A percentile compares a stretch with the other conserved stretches of the same genome.
Evolutionary conservation across 2,113 vertebrate species (phyloP).

Genomic region (Cromileptes altivelis): DNA sequence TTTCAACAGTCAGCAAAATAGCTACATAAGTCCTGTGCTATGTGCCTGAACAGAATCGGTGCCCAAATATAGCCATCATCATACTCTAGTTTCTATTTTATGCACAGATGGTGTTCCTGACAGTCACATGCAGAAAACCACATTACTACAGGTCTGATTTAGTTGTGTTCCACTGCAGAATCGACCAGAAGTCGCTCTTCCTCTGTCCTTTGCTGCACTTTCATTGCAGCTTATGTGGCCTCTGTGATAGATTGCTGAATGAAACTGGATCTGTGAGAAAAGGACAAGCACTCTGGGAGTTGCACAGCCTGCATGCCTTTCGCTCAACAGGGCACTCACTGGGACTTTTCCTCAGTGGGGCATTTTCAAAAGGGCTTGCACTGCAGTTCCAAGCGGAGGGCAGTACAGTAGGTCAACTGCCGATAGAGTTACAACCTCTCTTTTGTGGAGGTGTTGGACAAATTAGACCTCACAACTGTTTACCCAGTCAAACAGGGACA

Average conservation of each 20-base stretch:
- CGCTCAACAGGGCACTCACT: conserved; percentile 70
- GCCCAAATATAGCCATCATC: background rate
- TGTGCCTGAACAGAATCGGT: background rate
- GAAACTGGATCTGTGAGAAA: conserved; percentile 76
- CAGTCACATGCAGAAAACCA: conserved; percentile 21
- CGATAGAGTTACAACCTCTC: conserved; percentile 80
- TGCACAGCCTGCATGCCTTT: conserved; percentile 75
- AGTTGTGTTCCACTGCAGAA: conserved; percentile 37
- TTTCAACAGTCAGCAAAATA: conserved; percentile 15
- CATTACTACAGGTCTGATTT: conserved; percentile 30
- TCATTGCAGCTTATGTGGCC: conserved; percentile 50
- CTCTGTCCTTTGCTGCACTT: conserved; percentile 22
- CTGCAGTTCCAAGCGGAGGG: conserved; percentile 72
- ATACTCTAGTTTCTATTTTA: conserved; percentile 28
- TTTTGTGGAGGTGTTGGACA: conserved; percentile 81
- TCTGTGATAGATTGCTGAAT: conserved; percentile 72
- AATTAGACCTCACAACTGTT: conserved; percentile 82
- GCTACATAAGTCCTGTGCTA: background rate
- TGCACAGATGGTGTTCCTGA: conserved; percentile 22
- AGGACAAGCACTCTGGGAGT: conserved; percentile 66
- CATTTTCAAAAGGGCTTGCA: conserved; percentile 73
- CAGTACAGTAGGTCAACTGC: conserved; percentile 81
- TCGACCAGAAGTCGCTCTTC: conserved; percentile 36
- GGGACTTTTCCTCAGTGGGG: conserved; percentile 72
- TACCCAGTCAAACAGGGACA: conserved; percentile 77